A percentile compares a stretch with the other conserved stretches of the same genome.
phyloP scores from a whole-genome alignment of 2,797 vertebrate genomes.

The Meriones psammophilus region DNA sequence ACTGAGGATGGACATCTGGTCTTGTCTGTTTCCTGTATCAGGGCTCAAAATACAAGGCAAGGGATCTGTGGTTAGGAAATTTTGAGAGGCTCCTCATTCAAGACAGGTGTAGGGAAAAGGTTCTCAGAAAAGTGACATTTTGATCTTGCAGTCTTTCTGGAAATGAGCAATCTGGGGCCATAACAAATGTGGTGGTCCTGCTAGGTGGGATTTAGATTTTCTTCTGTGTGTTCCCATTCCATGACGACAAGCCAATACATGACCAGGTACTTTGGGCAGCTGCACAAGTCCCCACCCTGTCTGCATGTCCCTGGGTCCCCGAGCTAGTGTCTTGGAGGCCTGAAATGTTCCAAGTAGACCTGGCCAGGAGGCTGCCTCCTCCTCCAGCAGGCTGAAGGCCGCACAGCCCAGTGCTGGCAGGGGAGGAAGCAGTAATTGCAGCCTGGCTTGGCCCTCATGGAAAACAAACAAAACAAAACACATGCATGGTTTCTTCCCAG shows the following conservation, averaged over 20 bases:
- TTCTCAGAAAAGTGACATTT: too few species aligned
- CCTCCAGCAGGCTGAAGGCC: slow-evolving; percentile 27
- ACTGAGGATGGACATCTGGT: background rate
- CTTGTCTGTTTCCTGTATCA: background rate
- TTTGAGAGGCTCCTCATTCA: background rate
- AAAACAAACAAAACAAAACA: background rate
- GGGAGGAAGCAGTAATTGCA: slow-evolving; percentile 56
- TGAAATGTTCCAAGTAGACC: slow-evolving; percentile 13
- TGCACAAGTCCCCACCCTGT: background rate
- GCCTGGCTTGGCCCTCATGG: slow-evolving; percentile 29
- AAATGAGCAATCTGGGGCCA: background rate
- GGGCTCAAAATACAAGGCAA: background rate
- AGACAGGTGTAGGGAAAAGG: background rate
- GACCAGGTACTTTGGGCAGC: slow-evolving; percentile 63
- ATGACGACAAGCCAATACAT: background rate
- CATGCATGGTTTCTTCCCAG: background rate
- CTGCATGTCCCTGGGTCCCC: background rate
- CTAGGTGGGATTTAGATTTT: background rate
- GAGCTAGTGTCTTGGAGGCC: background rate
- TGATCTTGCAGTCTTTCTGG: background rate
- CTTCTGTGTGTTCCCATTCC: background rate
- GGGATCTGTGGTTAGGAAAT: too few species aligned
- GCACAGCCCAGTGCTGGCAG: slow-evolving; percentile 62
- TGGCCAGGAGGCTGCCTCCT: background rate
- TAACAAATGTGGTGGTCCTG: background rate